Conservation (phyloP, 2,888 invertebrate genomes). For the Tachina grossa region DNA sequence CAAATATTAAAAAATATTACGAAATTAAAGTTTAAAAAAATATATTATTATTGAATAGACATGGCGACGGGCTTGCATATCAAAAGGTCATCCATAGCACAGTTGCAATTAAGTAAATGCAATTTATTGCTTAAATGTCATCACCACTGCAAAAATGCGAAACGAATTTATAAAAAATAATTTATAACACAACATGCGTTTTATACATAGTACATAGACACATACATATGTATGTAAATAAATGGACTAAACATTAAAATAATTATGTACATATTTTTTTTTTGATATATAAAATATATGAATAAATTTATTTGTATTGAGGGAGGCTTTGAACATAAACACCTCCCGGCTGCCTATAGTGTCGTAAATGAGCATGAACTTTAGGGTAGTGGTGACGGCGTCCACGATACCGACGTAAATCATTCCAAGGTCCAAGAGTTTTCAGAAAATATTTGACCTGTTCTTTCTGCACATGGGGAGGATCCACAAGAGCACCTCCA, state of each 20-base stretch:
- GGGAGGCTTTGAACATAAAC: not conserved
- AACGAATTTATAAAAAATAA: constrained; percentile 31
- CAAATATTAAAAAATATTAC: not conserved
- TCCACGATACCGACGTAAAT: constrained; percentile 70
- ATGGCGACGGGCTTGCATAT: constrained; percentile 31
- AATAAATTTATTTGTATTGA: not conserved
- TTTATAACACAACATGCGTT: constrained; percentile 4
- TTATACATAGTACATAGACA: constrained; percentile 1
- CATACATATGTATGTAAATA: not conserved
- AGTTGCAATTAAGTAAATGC: constrained; percentile 49
- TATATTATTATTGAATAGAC: not conserved
- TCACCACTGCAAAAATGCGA: constrained; percentile 58
- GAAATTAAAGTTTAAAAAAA: not conserved
- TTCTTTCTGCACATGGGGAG: constrained; percentile 75
- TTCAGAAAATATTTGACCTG: constrained; percentile 78
- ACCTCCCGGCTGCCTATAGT: constrained; percentile 1
- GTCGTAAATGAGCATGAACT: constrained; percentile 15
- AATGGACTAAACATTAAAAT: constrained; percentile 27
- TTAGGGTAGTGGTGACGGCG: constrained; percentile 11
- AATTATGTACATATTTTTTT: not conserved
- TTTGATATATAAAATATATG: no score
- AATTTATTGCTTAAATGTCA: constrained; percentile 58
- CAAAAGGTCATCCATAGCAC: constrained; percentile 41
- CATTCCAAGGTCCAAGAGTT: constrained; percentile 76
- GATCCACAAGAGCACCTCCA: constrained; percentile 76